Evolutionary conservation across 2,888 invertebrate genomes (phyloP), one percentile per base, ranked within the genome.

Genomic region (Nymphalis polychloros): DNA sequence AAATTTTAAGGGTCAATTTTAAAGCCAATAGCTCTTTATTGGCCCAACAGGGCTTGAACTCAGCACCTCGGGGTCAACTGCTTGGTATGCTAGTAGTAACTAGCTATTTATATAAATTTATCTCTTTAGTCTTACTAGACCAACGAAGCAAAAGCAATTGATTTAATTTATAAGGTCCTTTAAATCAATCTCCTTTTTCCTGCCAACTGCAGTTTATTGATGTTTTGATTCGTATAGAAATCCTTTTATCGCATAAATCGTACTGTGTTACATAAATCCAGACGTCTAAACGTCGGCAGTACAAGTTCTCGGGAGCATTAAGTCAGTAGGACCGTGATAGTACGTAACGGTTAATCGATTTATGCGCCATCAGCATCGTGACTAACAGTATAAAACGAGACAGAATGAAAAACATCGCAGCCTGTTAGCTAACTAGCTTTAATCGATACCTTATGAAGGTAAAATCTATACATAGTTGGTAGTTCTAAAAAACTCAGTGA

Each of bases 321-420:
- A 72, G 61, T 72, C 72, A 72, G 73, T 70, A 72, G 69, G 69
- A 69, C 67, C 67, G 50, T 48, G 53, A 61, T 59, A 67, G 70
- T 48, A 57, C 70, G 41, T 74, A 73, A 75, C 75, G 74, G 74
- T 75, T 65, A 64, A 66, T 70, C 66, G 71, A 74, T 74, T 74
- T 72, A 74, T 73, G 63, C 72, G 68, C 63, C 48, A 64, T 53
- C 70, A 69, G 62, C 59, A 52, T 61, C 70, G 70, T 69, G 71
- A 68, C 72, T 71, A 70, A 70, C 71, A 63, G 68, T 70, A 70
- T 68, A 63, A 60, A n/a, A 59, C 35, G 48, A 68, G 57, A n/a
- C 27, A 27, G 64, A 65, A 69, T 64, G 66, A 60, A 69, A 65
- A 59, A 64, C 64, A 49, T 50, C 64, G 52, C 59, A 49, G 49